These are phyloP conservation scores for Leptestheria dahalacensis DNA, from an alignment of 1,140 invertebrate species.

Conservation along the genomic window DNA sequence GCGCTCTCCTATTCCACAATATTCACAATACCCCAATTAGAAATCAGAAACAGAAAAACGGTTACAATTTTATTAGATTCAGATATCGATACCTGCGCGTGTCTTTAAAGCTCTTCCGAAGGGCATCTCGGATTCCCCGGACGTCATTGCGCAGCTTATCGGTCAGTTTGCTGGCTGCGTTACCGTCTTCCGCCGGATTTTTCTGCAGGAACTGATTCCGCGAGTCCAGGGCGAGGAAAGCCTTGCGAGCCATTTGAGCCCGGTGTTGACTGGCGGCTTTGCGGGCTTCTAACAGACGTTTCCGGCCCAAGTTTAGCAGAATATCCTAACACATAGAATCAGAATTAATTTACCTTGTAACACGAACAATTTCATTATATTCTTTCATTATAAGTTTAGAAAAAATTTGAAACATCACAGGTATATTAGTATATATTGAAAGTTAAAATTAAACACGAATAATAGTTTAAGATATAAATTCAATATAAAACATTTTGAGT, in stretches of 20 bases:
- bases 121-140: constrained; percentile 51
- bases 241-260: constrained; percentile 10
- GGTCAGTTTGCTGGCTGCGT: constrained; percentile 36
- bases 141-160: constrained; percentile 57
- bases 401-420: no score
- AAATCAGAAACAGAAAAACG: no score
- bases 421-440: no score
- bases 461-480: not conserved
- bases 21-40: no score
- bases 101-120: constrained; percentile 39
- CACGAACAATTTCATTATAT: no score
- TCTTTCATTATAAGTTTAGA: no score
- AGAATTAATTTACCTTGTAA: no score
- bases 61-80: no score
- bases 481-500: no score
- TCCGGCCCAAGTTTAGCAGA: constrained; percentile 66
- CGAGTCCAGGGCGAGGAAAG: not conserved
- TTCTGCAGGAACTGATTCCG: not conserved
- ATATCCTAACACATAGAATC: no score
- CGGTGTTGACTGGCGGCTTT: constrained; percentile 24
- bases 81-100: not conserved
- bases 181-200: constrained; percentile 13
- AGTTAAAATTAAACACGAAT: not conserved
- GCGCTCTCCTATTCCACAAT: not conserved
- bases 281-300: constrained; percentile 68